phyloP scores from a whole-genome alignment of 2,113 vertebrate species.

The Falcunculus frontatus region DNA sequence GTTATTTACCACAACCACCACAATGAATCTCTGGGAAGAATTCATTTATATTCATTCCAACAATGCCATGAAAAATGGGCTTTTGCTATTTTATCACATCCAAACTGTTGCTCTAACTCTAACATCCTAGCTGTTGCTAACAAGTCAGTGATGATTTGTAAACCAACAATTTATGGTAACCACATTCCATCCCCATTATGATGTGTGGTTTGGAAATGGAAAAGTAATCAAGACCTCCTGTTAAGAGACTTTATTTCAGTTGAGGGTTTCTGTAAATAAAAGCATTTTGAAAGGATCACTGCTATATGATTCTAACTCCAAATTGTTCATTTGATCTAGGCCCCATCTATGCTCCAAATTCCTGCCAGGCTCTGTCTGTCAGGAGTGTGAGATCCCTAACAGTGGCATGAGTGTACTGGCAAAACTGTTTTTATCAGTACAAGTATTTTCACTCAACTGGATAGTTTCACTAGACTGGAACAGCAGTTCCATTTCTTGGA shows the following conservation, averaged over 20 bases:
- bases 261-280: conserved; percentile 58
- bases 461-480: conserved; percentile 45
- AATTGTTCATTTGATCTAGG: conserved; percentile 32
- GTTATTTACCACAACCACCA: conserved; percentile 56
- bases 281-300: conserved; percentile 27
- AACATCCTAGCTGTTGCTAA: conserved; percentile 61
- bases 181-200: conserved; percentile 61
- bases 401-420: background rate
- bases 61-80: conserved; percentile 48
- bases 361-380: conserved; percentile 17
- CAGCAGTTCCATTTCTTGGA: conserved; percentile 39
- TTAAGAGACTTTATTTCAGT: conserved; percentile 57
- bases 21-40: conserved; percentile 58
- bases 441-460: conserved; percentile 24
- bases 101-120: conserved; percentile 60
- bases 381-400: background rate
- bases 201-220: conserved; percentile 66
- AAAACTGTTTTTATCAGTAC: background rate
- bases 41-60: conserved; percentile 59
- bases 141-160: conserved; percentile 66
- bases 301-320: conserved; percentile 48
- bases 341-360: background rate
- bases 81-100: conserved; percentile 58
- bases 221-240: conserved; percentile 67
- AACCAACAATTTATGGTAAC: conserved; percentile 67